Evolutionary conservation across 2,888 invertebrate species (phyloP).

Genomic region (Priocnemis perturbator): DNA sequence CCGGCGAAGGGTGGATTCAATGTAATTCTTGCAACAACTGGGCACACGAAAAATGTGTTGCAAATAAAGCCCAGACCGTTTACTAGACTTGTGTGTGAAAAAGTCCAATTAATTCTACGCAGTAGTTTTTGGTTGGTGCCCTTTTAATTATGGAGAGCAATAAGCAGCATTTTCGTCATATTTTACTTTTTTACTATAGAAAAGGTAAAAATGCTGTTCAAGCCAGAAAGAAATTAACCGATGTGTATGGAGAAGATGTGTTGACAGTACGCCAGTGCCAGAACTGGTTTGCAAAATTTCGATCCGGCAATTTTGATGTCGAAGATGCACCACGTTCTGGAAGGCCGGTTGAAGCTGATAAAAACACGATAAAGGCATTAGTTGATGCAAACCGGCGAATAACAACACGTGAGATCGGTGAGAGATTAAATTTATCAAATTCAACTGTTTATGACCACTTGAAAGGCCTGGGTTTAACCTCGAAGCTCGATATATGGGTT

Average conservation of each 20-base stretch:
- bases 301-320: background rate
- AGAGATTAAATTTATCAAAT: background rate
- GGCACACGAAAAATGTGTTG: too few relatives aligned
- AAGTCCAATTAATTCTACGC: too few relatives aligned
- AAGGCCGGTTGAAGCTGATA: background rate
- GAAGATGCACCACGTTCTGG: background rate
- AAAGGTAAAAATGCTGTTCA: slow-evolving; percentile 2
- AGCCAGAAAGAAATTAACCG: background rate
- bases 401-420: background rate
- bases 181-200: background rate
- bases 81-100: too few relatives aligned
- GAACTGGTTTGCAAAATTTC: slow-evolving; percentile 6
- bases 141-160: too few relatives aligned
- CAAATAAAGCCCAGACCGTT: too few relatives aligned
- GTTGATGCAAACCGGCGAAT: background rate
- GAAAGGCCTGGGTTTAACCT: background rate
- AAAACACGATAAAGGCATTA: background rate
- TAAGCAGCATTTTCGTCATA: too few relatives aligned
- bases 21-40: too few relatives aligned
- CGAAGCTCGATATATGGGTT: background rate
- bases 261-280: background rate
- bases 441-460: background rate
- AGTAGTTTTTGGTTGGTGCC: too few relatives aligned
- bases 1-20: too few relatives aligned
- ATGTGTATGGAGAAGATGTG: background rate